Evolutionary conservation across 2,113 vertebrate genomes (phyloP), one percentile per base, ranked within the genome.

Genomic region (Spizaetus ornatus): DNA sequence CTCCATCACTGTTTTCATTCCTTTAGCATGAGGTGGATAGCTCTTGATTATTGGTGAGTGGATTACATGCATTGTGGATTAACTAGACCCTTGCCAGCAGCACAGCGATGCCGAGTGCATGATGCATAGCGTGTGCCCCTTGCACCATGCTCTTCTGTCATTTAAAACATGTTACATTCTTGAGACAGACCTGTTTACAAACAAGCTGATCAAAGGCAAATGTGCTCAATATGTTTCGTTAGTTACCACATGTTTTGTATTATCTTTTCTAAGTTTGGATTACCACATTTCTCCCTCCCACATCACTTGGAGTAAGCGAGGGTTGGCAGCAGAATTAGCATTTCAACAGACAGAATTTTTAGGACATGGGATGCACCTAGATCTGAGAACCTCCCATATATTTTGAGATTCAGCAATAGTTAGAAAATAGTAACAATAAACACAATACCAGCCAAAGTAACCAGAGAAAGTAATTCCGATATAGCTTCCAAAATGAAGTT

Each of bases 261-360:
- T 65, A 70, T 13, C 31, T 80, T 72, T 86, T 81, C 55, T 66
- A 38, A 45, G 50, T 84, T 83, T 40, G 16, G 27, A 48, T 89
- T 62, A 14, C 31, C 4, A 8, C 5, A 17, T 81, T 77, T 83
- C 45, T 94, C n/a, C 63, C 59, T 88, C 67, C 34, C 20, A n/a
- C 7, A 13, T 42, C 36, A 53, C 16, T 61, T 56, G 43, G 47
- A 65, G 53, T 36, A 77, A 61, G 31, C 3, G 1, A 79, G 25
- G 20, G 23, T 36, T 71, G 22, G 32, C 74, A 90, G 52, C 53
- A 80, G 52, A 91, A 59, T 29, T 69, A 55, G 13, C 14, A 25
- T 76, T 91, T 89, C 61, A 76, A 36, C 43, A 82, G 52, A 11
- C 65, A 83, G 32, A 38, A 36, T 22, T 84, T 95, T 94, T 67